phyloP scores from a whole-genome alignment of 2,888 invertebrate species.

The Plebejus melissa region DNA sequence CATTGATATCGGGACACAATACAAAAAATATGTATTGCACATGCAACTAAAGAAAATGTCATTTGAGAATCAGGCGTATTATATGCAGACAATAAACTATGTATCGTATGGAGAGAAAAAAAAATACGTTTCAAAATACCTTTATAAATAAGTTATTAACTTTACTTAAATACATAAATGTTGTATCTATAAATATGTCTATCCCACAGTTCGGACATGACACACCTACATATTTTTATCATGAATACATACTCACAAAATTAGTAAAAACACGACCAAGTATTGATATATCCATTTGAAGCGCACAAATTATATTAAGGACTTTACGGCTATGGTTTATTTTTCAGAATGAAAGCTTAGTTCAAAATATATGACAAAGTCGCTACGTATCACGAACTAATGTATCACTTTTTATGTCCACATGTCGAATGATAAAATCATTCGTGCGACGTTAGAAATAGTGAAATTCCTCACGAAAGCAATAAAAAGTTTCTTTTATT shows the following conservation, averaged over 20 bases:
- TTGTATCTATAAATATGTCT: not conserved
- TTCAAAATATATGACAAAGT: not conserved
- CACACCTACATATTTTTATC: not conserved
- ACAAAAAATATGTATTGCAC: too few species aligned
- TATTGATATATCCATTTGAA: constrained; percentile 60
- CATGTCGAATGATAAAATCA: constrained; percentile 56
- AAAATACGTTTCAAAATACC: too few species aligned
- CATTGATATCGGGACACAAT: too few species aligned
- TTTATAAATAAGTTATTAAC: too few species aligned
- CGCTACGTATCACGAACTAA: constrained; percentile 33
- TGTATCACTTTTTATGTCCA: constrained; percentile 57
- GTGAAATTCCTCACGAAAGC: constrained; percentile 57
- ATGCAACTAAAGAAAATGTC: too few species aligned
- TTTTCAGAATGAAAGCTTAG: not conserved
- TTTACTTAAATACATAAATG: too few species aligned
- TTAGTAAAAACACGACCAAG: constrained; percentile 65
- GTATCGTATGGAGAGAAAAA: too few species aligned
- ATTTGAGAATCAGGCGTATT: too few species aligned
- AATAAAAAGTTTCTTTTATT: constrained; percentile 47
- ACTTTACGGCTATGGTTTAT: not conserved
- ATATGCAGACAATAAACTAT: too few species aligned
- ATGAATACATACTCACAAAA: constrained; percentile 63
- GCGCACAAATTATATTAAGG: not conserved
- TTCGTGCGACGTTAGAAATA: constrained; percentile 49
- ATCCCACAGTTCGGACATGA: not conserved